Evolutionary conservation across 2,797 vertebrate species (phyloP), one percentile per base, ranked within the genome.

Genomic region (Rhyacichthys aspro): DNA sequence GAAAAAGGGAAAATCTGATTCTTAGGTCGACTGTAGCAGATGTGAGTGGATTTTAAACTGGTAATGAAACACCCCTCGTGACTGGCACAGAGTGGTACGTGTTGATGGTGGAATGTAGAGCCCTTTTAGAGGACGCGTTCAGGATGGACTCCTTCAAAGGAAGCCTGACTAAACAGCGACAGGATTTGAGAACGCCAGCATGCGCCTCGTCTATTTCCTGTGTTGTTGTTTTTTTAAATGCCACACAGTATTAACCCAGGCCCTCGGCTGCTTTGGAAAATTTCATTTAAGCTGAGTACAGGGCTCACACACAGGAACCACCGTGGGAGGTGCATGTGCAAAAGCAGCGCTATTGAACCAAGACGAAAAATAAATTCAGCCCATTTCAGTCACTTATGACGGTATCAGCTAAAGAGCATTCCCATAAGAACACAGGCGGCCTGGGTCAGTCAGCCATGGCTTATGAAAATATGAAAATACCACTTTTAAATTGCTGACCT

Each of bases 71-170:
- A 19, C 70, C 75, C 74, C 79, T 75, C 80, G 81, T 85, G 88
- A 86, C 86, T 73, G 83, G 76, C 70, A 19, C 81, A 60, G 88
- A 83, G 48, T 78, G 89, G 88, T 86, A 90, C 87, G 58, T 49
- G 41, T 10, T 59, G 72, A 2, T 79, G 72, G 53, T 70, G 81
- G 88, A 88, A 90, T 89, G 84, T 60, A 50, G 55, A 61, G 74
- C 74, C 63, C 67, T 42, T 5, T 43, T 49, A 47, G 52, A 50
- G 18, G 70, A 19, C 62, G 43, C 46, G 54, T 43, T 75, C 73
- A 62, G 76, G 74, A 63, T 71, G 69, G 86, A 86, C 81, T 87
- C 78, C 71, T 82, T 86, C 49, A 60, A 8, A 52, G 59, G 61
- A 15, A 8, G 53, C 50, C 41, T 47, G 63, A 65, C 69, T 63